These are phyloP conservation scores for Drosophila persimilis DNA, from an alignment of 1,140 invertebrate genomes.

Conservation along the genomic window DNA sequence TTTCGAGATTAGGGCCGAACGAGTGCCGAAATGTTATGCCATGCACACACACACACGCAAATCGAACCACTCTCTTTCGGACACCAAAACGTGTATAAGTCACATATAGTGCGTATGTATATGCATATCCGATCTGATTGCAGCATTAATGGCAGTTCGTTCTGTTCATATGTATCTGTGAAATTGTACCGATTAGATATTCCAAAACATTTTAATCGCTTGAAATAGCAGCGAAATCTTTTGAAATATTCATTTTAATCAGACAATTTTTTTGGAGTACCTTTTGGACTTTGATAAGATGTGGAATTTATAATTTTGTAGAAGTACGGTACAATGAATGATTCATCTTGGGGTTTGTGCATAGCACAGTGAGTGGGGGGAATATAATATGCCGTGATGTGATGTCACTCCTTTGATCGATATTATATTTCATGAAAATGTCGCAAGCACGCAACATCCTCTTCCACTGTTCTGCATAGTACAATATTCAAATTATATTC, in stretches of 20 bases:
- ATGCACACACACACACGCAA: constrained; percentile 14
- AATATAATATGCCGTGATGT: too few species aligned
- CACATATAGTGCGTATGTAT: not conserved
- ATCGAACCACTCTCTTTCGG: too few species aligned
- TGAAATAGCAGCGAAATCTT: constrained; percentile 31
- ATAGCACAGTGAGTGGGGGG: not conserved
- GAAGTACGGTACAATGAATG: constrained; percentile 28
- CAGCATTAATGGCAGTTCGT: constrained; percentile 7
- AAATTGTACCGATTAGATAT: constrained; percentile 14
- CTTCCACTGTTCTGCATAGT: not conserved
- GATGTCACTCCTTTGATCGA: constrained; percentile 2
- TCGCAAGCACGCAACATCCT: constrained; percentile 23
- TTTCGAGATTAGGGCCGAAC: constrained; percentile 23
- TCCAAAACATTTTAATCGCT: not conserved
- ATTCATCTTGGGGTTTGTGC: constrained; percentile 1
- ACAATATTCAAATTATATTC: constrained; percentile 38
- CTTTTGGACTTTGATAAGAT: constrained; percentile 28
- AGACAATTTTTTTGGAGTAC: constrained; percentile 1
- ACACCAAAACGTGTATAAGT: not conserved
- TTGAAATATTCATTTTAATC: constrained; percentile 29
- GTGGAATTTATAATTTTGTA: constrained; percentile 17
- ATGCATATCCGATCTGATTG: constrained; percentile 17
- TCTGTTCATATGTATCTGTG: constrained; percentile 1
- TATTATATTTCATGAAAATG: constrained; percentile 14
- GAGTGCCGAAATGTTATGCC: constrained; percentile 40